A percentile compares a stretch with the other conserved stretches of the same genome.
These are phyloP conservation scores for Oncorhynchus nerka DNA, from an alignment of 2,113 vertebrate species.

Conservation along the genomic window DNA sequence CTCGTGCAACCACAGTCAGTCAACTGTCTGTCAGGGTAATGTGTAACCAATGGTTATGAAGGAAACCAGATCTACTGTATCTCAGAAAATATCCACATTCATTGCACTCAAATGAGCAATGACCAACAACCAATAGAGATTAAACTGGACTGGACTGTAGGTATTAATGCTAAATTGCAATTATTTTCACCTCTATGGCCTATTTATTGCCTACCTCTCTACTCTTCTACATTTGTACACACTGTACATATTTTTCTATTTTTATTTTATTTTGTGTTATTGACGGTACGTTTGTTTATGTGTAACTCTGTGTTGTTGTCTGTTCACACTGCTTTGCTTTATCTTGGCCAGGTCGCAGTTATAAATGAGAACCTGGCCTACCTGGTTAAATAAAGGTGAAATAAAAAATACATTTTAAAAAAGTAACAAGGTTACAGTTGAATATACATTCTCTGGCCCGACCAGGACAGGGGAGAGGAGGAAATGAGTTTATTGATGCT, in stretches of 20 bases:
- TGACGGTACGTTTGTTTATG: too few relatives aligned
- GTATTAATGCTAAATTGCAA: not conserved
- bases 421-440: conserved; percentile 14
- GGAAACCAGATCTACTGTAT: not conserved
- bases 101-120: not conserved
- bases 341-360: too few relatives aligned
- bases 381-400: too few relatives aligned
- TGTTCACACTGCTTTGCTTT: too few relatives aligned
- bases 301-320: too few relatives aligned
- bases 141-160: conserved; percentile 4
- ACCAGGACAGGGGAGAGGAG: conserved; percentile 25
- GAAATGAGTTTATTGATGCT: conserved; percentile 67
- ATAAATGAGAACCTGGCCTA: too few relatives aligned
- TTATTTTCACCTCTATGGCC: too few relatives aligned
- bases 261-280: too few relatives aligned
- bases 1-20: conserved; percentile 8
- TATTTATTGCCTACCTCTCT: too few relatives aligned
- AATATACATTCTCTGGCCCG: conserved; percentile 32
- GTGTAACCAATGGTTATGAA: not conserved
- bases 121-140: not conserved
- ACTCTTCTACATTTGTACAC: too few relatives aligned
- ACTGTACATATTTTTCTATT: too few relatives aligned
- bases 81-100: not conserved
- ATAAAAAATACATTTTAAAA: too few relatives aligned
- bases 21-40: not conserved